Percentiles rank a stretch among this genome's conserved stretches.
phyloP scores from a whole-genome alignment of 2,888 invertebrate species.

The Brenthis hecate region DNA sequence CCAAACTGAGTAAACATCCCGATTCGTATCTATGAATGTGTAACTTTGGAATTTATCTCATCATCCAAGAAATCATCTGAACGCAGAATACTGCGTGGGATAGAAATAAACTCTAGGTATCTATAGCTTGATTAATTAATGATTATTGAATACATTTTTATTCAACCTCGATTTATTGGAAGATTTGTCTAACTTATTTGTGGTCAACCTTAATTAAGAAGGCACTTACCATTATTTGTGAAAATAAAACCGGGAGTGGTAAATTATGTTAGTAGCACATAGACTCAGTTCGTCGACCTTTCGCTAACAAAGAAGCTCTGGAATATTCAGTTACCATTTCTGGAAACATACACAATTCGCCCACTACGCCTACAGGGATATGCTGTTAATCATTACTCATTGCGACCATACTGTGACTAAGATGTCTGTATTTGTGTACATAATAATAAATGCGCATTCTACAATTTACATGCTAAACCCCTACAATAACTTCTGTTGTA shows the following conservation, averaged over 20 bases:
- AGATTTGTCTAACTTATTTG: too few species aligned
- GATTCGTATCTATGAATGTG: too few species aligned
- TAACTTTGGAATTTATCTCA: too few species aligned
- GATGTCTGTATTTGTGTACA: slow-evolving; percentile 38
- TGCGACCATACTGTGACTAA: slow-evolving; percentile 57
- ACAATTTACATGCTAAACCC: not conserved
- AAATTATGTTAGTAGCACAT: slow-evolving; percentile 28
- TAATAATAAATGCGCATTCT: slow-evolving; percentile 22
- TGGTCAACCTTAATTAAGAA: not conserved
- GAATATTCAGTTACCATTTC: slow-evolving; percentile 64
- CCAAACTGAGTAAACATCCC: too few species aligned
- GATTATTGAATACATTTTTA: too few species aligned
- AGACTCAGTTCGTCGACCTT: slow-evolving; percentile 36
- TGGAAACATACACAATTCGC: slow-evolving; percentile 60
- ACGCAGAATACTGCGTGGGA: too few species aligned
- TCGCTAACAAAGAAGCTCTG: slow-evolving; percentile 58
- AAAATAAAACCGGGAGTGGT: slow-evolving; percentile 16
- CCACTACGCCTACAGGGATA: slow-evolving; percentile 63
- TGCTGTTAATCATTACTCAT: slow-evolving; percentile 64
- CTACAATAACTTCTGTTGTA: not conserved
- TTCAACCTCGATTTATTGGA: too few species aligned
- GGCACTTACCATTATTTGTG: not conserved
- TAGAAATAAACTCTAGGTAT: too few species aligned
- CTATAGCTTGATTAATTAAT: too few species aligned
- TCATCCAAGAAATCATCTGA: too few species aligned